phyloP scores from a whole-genome alignment of 2,797 vertebrate species.

The Phylloscopus collybita region DNA sequence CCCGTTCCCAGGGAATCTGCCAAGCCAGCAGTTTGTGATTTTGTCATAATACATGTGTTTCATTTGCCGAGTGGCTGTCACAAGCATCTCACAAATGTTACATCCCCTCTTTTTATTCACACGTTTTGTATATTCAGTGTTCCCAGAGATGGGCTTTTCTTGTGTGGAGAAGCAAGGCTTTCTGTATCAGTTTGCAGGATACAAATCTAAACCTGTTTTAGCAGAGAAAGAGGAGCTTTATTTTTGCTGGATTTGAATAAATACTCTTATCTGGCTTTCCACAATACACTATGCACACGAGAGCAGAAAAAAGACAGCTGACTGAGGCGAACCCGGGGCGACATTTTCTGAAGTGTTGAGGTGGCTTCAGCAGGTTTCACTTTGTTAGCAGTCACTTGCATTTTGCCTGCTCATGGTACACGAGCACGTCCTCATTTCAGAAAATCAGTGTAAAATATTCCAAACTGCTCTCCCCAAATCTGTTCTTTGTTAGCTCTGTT shows the following conservation, averaged over 20 bases:
- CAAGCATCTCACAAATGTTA: constrained; percentile 65
- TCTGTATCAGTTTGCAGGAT: not conserved
- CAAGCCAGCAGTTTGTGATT: constrained; percentile 76
- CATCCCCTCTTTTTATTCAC: constrained; percentile 49
- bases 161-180: not conserved
- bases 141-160: not conserved
- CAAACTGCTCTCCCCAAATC: not conserved
- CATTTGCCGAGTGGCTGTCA: constrained; percentile 58
- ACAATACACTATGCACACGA: not conserved
- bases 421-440: not conserved
- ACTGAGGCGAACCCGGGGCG: not conserved
- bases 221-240: not conserved
- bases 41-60: constrained; percentile 76
- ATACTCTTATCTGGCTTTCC: not conserved
- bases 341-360: not conserved
- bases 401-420: not conserved
- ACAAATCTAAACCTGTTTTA: not conserved
- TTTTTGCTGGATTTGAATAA: constrained; percentile 30
- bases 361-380: not conserved
- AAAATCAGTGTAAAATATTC: not conserved
- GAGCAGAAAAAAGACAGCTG: constrained; percentile 1
- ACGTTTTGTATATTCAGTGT: constrained; percentile 21
- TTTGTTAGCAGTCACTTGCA: not conserved
- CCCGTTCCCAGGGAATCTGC: constrained; percentile 74
- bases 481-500: not conserved